Base-by-base conservation (phyloP, 1,140 invertebrate genomes). In the Anastrepha ludens region DNA sequence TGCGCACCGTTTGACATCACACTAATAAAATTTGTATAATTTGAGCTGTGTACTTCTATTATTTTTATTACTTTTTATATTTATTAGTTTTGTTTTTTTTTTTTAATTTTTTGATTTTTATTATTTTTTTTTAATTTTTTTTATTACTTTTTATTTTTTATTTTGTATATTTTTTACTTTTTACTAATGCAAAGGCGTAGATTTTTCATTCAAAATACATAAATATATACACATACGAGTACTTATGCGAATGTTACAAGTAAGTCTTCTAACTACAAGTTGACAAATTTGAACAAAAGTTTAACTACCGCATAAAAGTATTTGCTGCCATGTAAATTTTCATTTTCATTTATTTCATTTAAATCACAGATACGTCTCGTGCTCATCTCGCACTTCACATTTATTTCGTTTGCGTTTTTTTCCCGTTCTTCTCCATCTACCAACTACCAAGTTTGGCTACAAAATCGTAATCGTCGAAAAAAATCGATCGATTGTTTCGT, bases 401-500 rank as follows among this genome's bases (percentile, higher is more conserved):
- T 29, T 2, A 39, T 67, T 29, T 50, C 3, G 9, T 2, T 78
- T 55, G 13, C 17, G 70, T 74, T 74, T 47, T 50, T 74, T 50
- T 44, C 39, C 41, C 70, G 15, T 74, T 74, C 70, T 29, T 29
- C 29, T n/a, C 70, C 70, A 47, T 50, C 70, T 15, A 13, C 11
- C 3, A 29, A 81, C 74, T 29, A 81, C 47, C 74, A 81, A 81
- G n/a, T 81, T 81, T 81, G 74, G 74, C 74, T 58, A 29, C n/a
- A 4, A 50, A 81, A 55, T 81, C 7, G 47, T 81, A 44, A 81
- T 50, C 74, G 20, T 55, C 74, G 74, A 50, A 81, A 81, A 74
- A 81, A 81, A 81, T 81, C 74, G 74, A 81, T 81, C 44, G 47
- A 55, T 47, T 47, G 20, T 81, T 50, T 55, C 50, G 9, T 81